phyloP scores from a whole-genome alignment of 1,140 invertebrate species.

The Drosophila subpulchrella region DNA sequence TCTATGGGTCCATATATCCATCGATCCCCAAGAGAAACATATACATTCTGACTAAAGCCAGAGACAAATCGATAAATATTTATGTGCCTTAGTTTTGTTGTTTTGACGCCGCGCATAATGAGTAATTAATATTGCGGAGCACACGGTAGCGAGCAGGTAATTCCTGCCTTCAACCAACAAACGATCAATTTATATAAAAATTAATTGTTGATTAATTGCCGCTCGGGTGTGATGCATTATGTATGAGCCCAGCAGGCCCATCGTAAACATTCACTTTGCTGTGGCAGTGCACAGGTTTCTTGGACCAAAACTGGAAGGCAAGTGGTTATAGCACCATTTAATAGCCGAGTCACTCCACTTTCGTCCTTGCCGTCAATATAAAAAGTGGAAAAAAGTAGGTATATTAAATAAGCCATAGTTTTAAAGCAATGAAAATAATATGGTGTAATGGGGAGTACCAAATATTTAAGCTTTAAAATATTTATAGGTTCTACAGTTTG shows the following conservation, averaged over 20 bases:
- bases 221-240: constrained; percentile 42
- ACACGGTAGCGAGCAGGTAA: constrained; percentile 62
- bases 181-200: constrained; percentile 59
- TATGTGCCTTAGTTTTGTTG: too few relatives aligned
- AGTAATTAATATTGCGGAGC: too few relatives aligned
- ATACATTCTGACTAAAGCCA: too few relatives aligned
- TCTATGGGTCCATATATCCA: too few relatives aligned
- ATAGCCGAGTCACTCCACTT: not conserved
- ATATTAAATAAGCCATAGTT: not conserved
- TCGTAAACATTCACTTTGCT: constrained; percentile 39
- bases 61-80: too few relatives aligned
- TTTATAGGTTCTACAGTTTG: too few relatives aligned
- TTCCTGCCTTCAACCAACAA: constrained; percentile 36
- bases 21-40: too few relatives aligned
- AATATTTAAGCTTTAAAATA: too few relatives aligned
- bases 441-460: too few relatives aligned
- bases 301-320: constrained; percentile 17
- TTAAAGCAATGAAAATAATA: too few relatives aligned
- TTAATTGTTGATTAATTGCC: constrained; percentile 78
- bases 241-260: constrained; percentile 25
- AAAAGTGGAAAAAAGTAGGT: not conserved
- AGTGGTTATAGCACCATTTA: not conserved
- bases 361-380: not conserved
- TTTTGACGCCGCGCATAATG: too few relatives aligned
- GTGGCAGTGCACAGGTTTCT: not conserved